These are phyloP conservation scores for Elysia chlorotica DNA, from an alignment of 1,140 invertebrate genomes.

Conservation along the genomic window DNA sequence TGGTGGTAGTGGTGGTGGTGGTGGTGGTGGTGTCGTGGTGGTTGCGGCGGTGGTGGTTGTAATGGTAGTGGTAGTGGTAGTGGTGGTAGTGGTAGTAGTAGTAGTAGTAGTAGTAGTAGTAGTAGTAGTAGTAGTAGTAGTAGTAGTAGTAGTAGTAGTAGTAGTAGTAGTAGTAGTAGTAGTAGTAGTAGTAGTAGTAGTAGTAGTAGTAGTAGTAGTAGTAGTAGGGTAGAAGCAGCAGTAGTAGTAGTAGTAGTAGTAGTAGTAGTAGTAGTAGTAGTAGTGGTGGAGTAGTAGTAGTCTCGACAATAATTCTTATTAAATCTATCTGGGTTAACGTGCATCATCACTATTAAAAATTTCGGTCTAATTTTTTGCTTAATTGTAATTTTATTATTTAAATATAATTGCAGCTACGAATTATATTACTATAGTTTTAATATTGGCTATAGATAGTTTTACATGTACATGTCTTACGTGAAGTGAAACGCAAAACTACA, in stretches of 20 bases:
- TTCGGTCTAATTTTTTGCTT: no score
- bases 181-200: conserved; percentile 24
- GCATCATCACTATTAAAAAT: no score
- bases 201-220: conserved; percentile 22
- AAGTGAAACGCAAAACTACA: no score
- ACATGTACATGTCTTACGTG: no score
- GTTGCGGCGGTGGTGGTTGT: conserved; percentile 19
- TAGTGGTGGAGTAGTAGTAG: background rate
- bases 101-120: conserved; percentile 16
- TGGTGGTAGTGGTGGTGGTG: conserved; percentile 19
- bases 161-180: conserved; percentile 21
- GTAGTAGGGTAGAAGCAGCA: background rate
- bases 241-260: background rate
- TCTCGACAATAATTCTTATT: no score
- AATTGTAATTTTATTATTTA: no score
- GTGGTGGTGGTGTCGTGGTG: no score
- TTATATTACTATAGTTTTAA: no score
- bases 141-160: conserved; percentile 20
- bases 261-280: background rate
- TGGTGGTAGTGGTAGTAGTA: conserved; percentile 20
- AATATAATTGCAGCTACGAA: background rate
- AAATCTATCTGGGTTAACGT: no score
- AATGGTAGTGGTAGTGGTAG: conserved; percentile 17
- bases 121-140: conserved; percentile 19
- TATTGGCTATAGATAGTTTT: no score